These are phyloP conservation scores for Nomada goodeniana DNA, from an alignment of 2,888 invertebrate species.

Conservation along the genomic window DNA sequence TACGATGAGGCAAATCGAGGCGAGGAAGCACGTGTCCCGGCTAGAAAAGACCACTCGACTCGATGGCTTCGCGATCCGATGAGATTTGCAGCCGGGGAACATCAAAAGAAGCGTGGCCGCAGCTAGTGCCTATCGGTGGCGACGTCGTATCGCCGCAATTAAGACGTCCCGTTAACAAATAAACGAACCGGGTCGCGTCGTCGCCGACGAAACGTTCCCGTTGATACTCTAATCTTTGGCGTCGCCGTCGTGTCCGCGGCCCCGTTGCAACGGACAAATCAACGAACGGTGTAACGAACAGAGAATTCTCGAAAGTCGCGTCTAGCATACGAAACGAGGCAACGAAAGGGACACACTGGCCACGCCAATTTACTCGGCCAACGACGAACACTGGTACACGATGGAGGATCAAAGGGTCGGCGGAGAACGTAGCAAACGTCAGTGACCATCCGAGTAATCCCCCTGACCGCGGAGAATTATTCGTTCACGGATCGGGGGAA, in stretches of 20 bases:
- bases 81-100: background rate
- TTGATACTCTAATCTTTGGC: constrained; percentile 15
- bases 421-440: constrained; percentile 18
- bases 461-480: constrained; percentile 17
- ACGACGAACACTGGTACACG: background rate
- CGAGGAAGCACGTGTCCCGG: background rate
- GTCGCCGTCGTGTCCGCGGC: background rate
- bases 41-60: background rate
- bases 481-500: background rate
- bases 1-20: background rate
- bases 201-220: background rate
- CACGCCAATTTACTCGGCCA: constrained; percentile 11
- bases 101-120: background rate
- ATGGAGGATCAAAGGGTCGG: constrained; percentile 34
- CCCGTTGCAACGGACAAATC: background rate
- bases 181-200: background rate
- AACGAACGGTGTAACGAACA: background rate
- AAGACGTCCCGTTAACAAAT: background rate
- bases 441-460: constrained; percentile 21
- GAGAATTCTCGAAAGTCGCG: background rate
- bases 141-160: background rate
- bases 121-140: constrained; percentile 4
- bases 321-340: background rate
- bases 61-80: constrained; percentile 12
- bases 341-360: background rate